Percentiles rank a stretch among this genome's conserved stretches.
These are phyloP conservation scores for Platycnemis pennipes DNA, from an alignment of 2,888 invertebrate genomes.

Conservation along the genomic window DNA sequence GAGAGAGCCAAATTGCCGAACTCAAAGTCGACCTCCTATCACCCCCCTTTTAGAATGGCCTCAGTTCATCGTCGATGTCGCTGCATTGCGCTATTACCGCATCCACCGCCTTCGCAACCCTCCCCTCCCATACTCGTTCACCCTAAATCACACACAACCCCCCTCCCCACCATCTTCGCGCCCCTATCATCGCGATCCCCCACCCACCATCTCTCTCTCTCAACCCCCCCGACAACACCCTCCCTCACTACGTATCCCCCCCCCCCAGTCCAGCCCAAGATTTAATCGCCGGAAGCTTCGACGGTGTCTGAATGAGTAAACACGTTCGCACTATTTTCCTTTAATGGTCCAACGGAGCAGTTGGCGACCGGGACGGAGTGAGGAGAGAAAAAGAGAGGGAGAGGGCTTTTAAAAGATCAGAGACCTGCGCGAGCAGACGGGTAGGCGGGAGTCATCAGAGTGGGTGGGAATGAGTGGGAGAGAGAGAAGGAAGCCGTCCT, in stretches of 20 bases:
- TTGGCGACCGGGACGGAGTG: neutral
- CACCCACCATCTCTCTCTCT: too few species aligned
- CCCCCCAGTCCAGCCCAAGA: neutral
- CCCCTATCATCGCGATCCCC: too few species aligned
- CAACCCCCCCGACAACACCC: too few species aligned
- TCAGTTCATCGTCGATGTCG: neutral
- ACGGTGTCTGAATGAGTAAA: slow-evolving; percentile 33
- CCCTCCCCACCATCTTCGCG: too few species aligned
- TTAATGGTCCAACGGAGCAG: neutral
- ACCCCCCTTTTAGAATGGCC: too few species aligned
- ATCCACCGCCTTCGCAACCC: neutral
- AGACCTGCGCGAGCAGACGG: neutral
- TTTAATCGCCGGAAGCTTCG: slow-evolving; percentile 36
- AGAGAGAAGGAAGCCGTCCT: neutral
- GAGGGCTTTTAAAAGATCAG: slow-evolving; percentile 1
- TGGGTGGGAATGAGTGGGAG: neutral
- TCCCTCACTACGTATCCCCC: neutral
- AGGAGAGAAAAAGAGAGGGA: neutral
- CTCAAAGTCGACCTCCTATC: too few species aligned
- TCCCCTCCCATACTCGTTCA: neutral
- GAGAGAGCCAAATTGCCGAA: too few species aligned
- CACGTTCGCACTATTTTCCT: slow-evolving; percentile 39
- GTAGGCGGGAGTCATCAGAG: too few species aligned
- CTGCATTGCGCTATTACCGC: slow-evolving; percentile 14
- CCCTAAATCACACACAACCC: too few species aligned